A percentile compares a stretch with the other conserved stretches of the same genome.
These are phyloP conservation scores for Poliocrania exsul DNA, from an alignment of 2,797 vertebrate species.

Conservation along the genomic window DNA sequence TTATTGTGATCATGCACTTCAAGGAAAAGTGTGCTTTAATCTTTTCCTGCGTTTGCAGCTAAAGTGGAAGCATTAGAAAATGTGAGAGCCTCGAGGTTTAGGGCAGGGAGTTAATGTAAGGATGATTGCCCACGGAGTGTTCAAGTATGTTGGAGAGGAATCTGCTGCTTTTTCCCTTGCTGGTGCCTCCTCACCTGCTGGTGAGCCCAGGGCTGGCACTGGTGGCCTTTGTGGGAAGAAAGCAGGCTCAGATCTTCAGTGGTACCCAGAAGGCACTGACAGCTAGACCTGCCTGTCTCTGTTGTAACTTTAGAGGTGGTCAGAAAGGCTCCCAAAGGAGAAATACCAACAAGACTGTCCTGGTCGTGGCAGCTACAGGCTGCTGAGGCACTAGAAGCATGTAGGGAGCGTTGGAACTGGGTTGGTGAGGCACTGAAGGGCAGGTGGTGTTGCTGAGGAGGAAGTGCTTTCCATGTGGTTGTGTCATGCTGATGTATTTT, in stretches of 20 bases:
- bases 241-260: neutral
- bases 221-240: neutral
- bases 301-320: neutral
- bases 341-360: neutral
- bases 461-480: neutral
- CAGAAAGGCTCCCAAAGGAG: neutral
- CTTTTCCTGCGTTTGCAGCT: slow-evolving; percentile 32
- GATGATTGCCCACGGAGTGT: rapidly evolving
- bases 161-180: neutral
- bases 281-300: neutral
- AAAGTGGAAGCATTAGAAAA: neutral
- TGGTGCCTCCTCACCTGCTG: neutral
- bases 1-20: slow-evolving; percentile 47
- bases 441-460: neutral
- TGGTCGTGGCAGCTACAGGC: neutral
- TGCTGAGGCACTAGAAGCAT: neutral
- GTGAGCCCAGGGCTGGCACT: neutral
- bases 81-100: neutral
- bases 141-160: neutral
- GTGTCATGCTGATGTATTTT: neutral
- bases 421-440: neutral
- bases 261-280: neutral
- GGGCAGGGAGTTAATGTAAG: neutral
- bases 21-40: slow-evolving; percentile 19
- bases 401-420: rapidly evolving